These are phyloP conservation scores for Sceloporus tristichus DNA, from an alignment of 2,113 vertebrate species.

Conservation along the genomic window DNA sequence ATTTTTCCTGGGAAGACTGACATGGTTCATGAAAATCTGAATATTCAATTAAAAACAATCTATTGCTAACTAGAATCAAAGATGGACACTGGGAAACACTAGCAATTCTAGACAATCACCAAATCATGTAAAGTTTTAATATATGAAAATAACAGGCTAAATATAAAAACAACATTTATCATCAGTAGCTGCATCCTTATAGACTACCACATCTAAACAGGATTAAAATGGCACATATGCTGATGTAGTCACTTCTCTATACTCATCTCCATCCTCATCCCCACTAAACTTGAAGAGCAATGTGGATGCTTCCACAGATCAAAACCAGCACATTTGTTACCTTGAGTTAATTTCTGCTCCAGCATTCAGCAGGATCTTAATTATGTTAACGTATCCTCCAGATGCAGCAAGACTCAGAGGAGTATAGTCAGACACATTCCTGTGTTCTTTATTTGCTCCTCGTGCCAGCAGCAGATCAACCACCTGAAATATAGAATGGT, in stretches of 20 bases:
- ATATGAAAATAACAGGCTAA: not conserved
- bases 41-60: rapidly evolving
- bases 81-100: no score
- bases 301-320: rapidly evolving
- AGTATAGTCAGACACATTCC: constrained; percentile 98
- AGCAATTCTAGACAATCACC: not conserved
- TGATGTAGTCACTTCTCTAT: no score
- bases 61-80: rapidly evolving
- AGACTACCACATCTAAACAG: not conserved
- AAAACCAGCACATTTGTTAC: constrained; percentile 69
- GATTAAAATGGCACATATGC: not conserved
- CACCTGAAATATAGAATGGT: constrained; percentile 80
- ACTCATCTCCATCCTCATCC: no score
- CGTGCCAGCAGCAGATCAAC: constrained; percentile 96
- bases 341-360: constrained; percentile 99
- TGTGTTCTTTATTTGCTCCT: constrained; percentile 98
- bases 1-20: not conserved
- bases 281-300: rapidly evolving
- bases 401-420: constrained; percentile 97
- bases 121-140: constrained; percentile 1
- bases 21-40: not conserved
- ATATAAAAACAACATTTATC: not conserved
- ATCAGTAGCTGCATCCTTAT: not conserved
- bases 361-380: constrained; percentile 98
- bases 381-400: constrained; percentile 98